Base-by-base conservation (phyloP, 2,797 vertebrate species). In the Delichon dasypus region DNA sequence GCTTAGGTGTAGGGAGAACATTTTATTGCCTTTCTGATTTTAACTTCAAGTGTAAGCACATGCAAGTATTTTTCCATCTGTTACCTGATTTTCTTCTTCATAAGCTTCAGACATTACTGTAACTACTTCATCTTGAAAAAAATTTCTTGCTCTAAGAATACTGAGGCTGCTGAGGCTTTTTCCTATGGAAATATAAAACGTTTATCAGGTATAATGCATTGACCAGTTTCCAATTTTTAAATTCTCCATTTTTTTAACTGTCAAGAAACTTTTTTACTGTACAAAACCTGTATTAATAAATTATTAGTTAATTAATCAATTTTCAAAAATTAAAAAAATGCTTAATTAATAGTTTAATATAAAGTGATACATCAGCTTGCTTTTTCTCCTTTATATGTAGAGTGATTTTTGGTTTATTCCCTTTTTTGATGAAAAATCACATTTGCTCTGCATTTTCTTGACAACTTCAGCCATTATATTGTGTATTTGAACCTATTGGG, bases 21-120 rank as follows among this genome's bases (percentile, higher is more conserved):
- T 81, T 93, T 92, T 73, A 79, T 76, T 93, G 92, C 67, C 74
- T 92, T 76, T 79, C 77, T 84, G 42, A 76, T 82, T 88, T 90
- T 65, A 60, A 89, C 36, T 80, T 92, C 30, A 72, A 67, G 36
- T 38, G 32, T 67, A 90, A 80, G 60, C 19, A 36, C 30, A 18
- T 54, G 17, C 23, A 78, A 91, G 44, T 58, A 54, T 78, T 92
- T 95, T 96, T 89, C 84, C 77, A 62, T 73, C 84, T 90, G 92
- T 87, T 85, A 58, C 80, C 18, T 60, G 55, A 73, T 76, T 89
- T 85, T 78, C 58, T 44, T 88, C 62, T 44, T 88, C 20, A 36
- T 3, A 89, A 29, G 77, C 23, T 84, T 78, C 58, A 92, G 58
- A 48, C 15, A 26, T 81, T 54, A 75, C 30, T 84, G 66, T 22